Conservation (phyloP, 2,797 vertebrate species). For the Gallinago nigripennis region DNA sequence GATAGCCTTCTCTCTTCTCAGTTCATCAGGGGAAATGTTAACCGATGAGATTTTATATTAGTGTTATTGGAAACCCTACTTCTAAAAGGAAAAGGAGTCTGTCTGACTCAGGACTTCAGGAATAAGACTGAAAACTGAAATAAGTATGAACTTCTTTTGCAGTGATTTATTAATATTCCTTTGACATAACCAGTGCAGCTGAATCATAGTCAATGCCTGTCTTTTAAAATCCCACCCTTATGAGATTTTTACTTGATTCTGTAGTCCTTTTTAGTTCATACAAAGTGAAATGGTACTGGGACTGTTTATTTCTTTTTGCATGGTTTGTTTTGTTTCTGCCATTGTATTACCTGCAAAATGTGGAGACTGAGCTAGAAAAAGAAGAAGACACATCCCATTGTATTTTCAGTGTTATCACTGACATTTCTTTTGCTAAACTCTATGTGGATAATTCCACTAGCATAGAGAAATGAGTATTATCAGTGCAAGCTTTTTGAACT, state of each 20-base stretch:
- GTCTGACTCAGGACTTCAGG: not conserved
- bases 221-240: not conserved
- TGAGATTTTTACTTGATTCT: not conserved
- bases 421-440: not conserved
- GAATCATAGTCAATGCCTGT: not conserved
- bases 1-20: not conserved
- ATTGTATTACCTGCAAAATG: not conserved
- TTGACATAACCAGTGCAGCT: not conserved
- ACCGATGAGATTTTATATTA: not conserved
- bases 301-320: not conserved
- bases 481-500: not conserved
- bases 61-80: not conserved
- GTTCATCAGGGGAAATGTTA: not conserved
- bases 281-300: not conserved
- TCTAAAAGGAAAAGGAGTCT: not conserved
- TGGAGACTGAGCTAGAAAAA: not conserved
- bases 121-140: not conserved
- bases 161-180: not conserved
- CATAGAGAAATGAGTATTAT: slow-evolving; percentile 29
- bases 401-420: not conserved
- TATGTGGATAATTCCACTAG: not conserved
- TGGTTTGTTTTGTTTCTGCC: not conserved
- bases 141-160: not conserved
- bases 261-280: not conserved
- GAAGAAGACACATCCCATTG: not conserved